Evolutionary conservation across 2,113 vertebrate genomes (phyloP).

Genomic region (Pollimyrus isidori): DNA sequence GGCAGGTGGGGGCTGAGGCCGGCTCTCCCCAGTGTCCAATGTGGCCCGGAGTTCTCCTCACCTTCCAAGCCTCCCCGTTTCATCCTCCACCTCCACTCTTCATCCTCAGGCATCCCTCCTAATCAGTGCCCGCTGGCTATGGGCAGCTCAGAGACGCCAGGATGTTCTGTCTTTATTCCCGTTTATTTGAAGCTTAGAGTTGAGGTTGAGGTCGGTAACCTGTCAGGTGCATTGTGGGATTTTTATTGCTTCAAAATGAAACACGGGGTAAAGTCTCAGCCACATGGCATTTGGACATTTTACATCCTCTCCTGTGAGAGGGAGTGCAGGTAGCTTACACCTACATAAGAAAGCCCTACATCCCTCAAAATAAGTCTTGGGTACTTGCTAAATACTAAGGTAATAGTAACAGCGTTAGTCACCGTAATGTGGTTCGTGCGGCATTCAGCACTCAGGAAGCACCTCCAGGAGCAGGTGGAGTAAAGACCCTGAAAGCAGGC

Average conservation of each 20-base stretch:
- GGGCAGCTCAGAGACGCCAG: not conserved
- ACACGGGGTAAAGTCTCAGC: not conserved
- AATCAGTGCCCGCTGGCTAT: not conserved
- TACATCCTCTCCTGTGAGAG: not conserved
- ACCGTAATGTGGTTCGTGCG: not conserved
- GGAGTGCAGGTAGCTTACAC: not conserved
- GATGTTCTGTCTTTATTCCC: not conserved
- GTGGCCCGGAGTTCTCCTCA: not conserved
- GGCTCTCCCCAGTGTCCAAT: not conserved
- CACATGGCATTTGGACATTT: not conserved
- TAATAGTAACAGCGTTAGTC: not conserved
- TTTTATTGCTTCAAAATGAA: not conserved
- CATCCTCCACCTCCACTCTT: not conserved
- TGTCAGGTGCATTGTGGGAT: not conserved
- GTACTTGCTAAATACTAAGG: not conserved
- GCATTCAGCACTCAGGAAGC: not conserved
- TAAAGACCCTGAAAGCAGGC: not conserved
- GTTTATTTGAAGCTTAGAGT: not conserved
- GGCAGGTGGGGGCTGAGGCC: not conserved
- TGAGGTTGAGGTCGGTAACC: not conserved
- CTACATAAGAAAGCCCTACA: not conserved
- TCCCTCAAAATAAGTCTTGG: not conserved
- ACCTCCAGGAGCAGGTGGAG: not conserved
- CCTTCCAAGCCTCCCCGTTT: not conserved
- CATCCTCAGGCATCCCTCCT: not conserved